Evolutionary conservation across 2,113 vertebrate species (phyloP), one percentile per base, ranked within the genome.

Genomic region (Leucoraja erinaceus): DNA sequence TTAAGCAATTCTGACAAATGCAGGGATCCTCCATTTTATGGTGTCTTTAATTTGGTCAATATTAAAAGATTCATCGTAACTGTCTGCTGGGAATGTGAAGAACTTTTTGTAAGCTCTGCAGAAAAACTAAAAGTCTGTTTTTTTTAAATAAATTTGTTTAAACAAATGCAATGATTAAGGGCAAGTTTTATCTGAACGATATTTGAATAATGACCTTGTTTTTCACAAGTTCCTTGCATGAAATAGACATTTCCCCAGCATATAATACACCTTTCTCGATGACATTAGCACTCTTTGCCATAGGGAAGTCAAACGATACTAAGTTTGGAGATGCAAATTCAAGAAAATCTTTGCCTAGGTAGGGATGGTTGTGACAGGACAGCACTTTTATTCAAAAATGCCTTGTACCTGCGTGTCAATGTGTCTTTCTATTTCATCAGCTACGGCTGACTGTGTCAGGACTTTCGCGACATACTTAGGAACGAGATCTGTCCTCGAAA

Each of bases 291-390:
- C 31, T 88, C 59, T 61, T 88, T 33, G n/a, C 59, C 93, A 0
- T 94, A 66, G 2, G 94, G 93, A 93, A 93, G 93, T 92, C 3
- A 38, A 94, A 59, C 94, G 94, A 83, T 93, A 94, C 93, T n/a
- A 94, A 0, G 93, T 5, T 88, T 94, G 94, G 88, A 93, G 93
- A 88, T 93, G 93, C 95, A 61, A 93, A 93, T 93, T 77, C 28
- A 93, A 72, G 63, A 0, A 93, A 75, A 75, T 94, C 90, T 93
- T 10, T 0, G 12, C 59, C 8, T 84, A 94, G 93, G 93, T 95
- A 93, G 47, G 0, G 93, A 93, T 93, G 66, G 90, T 90, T 93
- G 47, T 94, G 0, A 93, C 59, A 93, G 94, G 94, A 79, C 63
- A 0, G 74, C 7, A 78, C 92, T 93, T 94, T 93, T 77, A 93